Base-by-base conservation (phyloP, 2,888 invertebrate species). In the Helobdella robusta region DNA sequence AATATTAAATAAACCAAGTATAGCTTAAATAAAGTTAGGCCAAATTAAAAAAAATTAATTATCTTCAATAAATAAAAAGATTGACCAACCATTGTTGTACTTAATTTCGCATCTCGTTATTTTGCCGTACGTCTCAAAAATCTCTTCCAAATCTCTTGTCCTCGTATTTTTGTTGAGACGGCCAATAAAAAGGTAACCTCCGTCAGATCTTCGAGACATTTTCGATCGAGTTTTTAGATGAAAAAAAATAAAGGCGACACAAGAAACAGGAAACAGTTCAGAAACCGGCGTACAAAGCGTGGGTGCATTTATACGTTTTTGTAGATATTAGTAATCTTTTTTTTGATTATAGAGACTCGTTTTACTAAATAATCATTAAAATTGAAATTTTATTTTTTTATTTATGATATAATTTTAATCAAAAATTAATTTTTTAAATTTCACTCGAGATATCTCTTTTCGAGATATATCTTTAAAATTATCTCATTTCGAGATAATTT, bases 31-130 rank as follows among this genome's bases (percentile, higher is more conserved):
- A n/a, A n/a, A n/a, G n/a, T n/a, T n/a, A n/a, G n/a, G n/a, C n/a
- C n/a, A n/a, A n/a, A n/a, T n/a, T n/a, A n/a, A n/a, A n/a, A n/a
- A n/a, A n/a, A n/a, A n/a, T n/a, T n/a, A n/a, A n/a, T n/a, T n/a
- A n/a, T n/a, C n/a, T n/a, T n/a, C n/a, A n/a, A n/a, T n/a, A n/a
- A n/a, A n/a, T n/a, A n/a, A n/a, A n/a, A n/a, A n/a, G n/a, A 1
- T 5, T 30, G 2, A 63, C 23, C 36, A n/a, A 66, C 52, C 54
- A 20, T 34, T 50, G 34, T 79, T 79, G 74, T 79, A 79, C 75
- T 80, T 80, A n/a, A 80, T 75, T 72, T 79, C 80, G 70, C 80
- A 80, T 72, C 80, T 71, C 35, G 73, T 59, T 58, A 80, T 67
- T 20, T 77, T 73, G 18, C 80, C 80, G 74, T 79, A 80, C 34